Percentiles rank a stretch among this genome's conserved stretches.
phyloP scores from a whole-genome alignment of 2,113 vertebrate genomes.

The Phylloscopus trochiloides region DNA sequence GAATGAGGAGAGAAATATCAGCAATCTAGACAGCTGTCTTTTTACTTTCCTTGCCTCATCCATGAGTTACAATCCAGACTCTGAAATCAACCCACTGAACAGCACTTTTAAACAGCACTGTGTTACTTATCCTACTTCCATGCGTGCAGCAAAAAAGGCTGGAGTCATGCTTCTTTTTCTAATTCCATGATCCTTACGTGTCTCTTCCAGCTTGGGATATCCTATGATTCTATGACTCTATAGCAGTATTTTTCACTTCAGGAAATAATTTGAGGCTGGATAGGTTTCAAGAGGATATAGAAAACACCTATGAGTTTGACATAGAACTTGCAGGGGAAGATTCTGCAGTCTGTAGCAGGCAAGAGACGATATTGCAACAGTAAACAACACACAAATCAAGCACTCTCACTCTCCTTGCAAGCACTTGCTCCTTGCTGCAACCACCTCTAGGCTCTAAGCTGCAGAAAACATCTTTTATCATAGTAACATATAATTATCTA shows the following conservation, averaged over 20 bases:
- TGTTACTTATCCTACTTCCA: neutral
- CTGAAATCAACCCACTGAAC: neutral
- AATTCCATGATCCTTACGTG: neutral
- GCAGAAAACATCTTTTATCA: neutral
- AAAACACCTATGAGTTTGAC: neutral
- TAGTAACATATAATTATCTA: neutral
- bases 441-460: neutral
- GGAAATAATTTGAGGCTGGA: neutral
- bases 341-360: neutral
- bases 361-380: neutral
- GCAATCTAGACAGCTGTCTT: neutral
- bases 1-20: constrained; percentile 7
- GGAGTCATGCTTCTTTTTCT: neutral
- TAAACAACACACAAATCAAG: neutral
- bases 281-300: neutral
- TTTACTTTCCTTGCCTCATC: neutral
- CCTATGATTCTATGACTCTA: neutral
- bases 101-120: neutral
- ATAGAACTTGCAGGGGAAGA: neutral
- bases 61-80: neutral
- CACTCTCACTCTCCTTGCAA: neutral
- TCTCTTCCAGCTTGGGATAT: neutral
- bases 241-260: neutral
- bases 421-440: neutral
- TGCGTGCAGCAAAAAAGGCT: neutral